phyloP scores from a whole-genome alignment of 2,113 vertebrate genomes.

The Halcyon malimbica region DNA sequence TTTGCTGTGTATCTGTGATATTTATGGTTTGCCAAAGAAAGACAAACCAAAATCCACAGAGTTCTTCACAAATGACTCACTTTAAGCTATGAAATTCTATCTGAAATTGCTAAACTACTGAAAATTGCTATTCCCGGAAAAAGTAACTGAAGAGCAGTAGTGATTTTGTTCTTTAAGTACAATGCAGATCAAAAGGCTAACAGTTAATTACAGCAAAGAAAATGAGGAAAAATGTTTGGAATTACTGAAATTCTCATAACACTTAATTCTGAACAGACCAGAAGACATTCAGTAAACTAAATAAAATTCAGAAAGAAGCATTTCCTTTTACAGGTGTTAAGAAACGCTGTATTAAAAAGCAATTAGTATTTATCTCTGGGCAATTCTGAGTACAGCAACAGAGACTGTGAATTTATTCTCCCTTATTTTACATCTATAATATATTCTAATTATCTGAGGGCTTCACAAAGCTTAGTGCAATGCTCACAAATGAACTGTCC shows the following conservation, averaged over 20 bases:
- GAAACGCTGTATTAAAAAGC: neutral
- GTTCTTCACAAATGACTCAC: neutral
- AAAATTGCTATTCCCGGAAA: constrained; percentile 43
- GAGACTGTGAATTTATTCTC: neutral
- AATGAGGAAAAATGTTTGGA: neutral
- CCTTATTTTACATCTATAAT: neutral
- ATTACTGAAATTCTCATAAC: neutral
- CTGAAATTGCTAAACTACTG: constrained; percentile 10
- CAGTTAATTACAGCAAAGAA: neutral
- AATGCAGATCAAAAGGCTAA: neutral
- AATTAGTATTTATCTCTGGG: neutral
- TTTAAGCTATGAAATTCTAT: constrained; percentile 1
- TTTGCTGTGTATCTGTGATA: neutral
- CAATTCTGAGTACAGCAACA: neutral
- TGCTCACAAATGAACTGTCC: neutral
- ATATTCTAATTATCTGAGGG: neutral
- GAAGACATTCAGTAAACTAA: neutral
- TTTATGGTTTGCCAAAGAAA: neutral
- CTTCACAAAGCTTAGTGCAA: neutral
- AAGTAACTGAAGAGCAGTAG: neutral
- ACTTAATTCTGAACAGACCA: neutral
- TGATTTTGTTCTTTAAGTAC: neutral
- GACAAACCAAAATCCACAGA: neutral
- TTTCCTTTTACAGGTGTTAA: neutral
- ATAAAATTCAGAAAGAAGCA: neutral